Conservation (phyloP, 2,888 invertebrate species). For the Scaptodrosophila latifasciaeformis region DNA sequence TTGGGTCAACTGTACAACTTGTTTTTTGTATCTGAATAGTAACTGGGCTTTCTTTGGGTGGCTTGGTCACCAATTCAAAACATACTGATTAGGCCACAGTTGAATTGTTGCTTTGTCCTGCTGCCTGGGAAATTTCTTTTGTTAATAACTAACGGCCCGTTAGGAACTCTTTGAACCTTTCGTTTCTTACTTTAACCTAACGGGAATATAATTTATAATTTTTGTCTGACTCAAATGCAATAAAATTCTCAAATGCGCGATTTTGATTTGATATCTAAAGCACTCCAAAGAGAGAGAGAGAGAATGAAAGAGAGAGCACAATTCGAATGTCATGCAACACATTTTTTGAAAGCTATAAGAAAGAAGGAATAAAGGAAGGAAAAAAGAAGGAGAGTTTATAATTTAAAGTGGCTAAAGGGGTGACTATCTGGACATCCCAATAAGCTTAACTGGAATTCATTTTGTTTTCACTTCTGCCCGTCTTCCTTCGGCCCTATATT, state of each 20-base stretch:
- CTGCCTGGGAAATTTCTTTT: conserved; percentile 22
- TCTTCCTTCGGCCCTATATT: too few relatives aligned
- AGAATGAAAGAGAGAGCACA: neutral
- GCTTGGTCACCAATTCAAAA: conserved; percentile 19
- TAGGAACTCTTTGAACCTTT: conserved; percentile 12
- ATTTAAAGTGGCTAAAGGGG: neutral
- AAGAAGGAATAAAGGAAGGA: too few relatives aligned
- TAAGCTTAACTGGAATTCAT: too few relatives aligned
- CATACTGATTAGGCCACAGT: conserved; percentile 50
- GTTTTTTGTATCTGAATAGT: conserved; percentile 1
- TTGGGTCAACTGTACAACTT: conserved; percentile 26
- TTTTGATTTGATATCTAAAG: conserved; percentile 38
- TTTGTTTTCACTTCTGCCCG: too few relatives aligned
- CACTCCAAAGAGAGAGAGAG: neutral
- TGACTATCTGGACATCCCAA: neutral
- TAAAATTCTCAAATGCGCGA: conserved; percentile 53
- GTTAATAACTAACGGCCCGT: conserved; percentile 40
- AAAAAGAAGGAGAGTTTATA: too few relatives aligned
- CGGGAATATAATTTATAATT: conserved; percentile 54
- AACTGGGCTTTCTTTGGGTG: neutral
- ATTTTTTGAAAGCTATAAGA: conserved; percentile 26
- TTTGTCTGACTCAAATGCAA: conserved; percentile 28
- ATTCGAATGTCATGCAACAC: conserved; percentile 53
- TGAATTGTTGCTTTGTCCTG: conserved; percentile 40
- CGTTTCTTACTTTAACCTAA: too few relatives aligned